Percentiles rank a stretch among this genome's conserved stretches.
These are phyloP conservation scores for Heteromyza rotundicornis DNA, from an alignment of 2,888 invertebrate genomes.

Conservation along the genomic window DNA sequence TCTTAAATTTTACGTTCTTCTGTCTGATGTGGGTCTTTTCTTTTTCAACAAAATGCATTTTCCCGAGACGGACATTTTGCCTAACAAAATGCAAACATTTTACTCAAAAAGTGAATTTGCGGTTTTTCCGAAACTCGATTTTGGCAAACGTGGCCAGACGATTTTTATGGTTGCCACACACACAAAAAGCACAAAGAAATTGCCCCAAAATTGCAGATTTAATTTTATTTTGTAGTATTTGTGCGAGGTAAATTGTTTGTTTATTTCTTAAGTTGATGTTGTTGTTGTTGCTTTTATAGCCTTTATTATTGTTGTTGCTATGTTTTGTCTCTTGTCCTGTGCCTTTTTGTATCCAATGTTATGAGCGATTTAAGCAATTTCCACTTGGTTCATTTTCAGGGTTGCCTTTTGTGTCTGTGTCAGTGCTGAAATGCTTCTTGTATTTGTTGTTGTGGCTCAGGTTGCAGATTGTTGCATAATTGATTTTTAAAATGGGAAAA, in stretches of 20 bases:
- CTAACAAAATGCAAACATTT: too few species aligned
- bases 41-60: slow-evolving; percentile 45
- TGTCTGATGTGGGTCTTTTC: slow-evolving; percentile 20
- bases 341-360: neutral
- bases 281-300: neutral
- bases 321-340: neutral
- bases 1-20: slow-evolving; percentile 6
- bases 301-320: neutral
- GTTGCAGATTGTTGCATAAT: slow-evolving; percentile 12
- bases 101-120: slow-evolving; percentile 39
- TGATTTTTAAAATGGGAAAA: slow-evolving; percentile 9
- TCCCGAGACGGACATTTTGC: too few species aligned
- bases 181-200: too few species aligned
- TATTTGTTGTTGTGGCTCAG: neutral
- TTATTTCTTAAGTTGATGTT: slow-evolving; percentile 32
- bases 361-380: neutral
- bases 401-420: neutral
- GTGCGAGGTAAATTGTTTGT: slow-evolving; percentile 51
- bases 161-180: slow-evolving; percentile 57
- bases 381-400: neutral
- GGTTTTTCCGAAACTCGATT: slow-evolving; percentile 33
- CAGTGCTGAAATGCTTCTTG: too few species aligned
- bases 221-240: slow-evolving; percentile 50
- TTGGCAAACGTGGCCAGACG: slow-evolving; percentile 55
- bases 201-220: slow-evolving; percentile 59